Evolutionary conservation across 35 echinoderm and acorn worm species (phyloP).

Genomic region (Eucidaris tribuloides): DNA sequence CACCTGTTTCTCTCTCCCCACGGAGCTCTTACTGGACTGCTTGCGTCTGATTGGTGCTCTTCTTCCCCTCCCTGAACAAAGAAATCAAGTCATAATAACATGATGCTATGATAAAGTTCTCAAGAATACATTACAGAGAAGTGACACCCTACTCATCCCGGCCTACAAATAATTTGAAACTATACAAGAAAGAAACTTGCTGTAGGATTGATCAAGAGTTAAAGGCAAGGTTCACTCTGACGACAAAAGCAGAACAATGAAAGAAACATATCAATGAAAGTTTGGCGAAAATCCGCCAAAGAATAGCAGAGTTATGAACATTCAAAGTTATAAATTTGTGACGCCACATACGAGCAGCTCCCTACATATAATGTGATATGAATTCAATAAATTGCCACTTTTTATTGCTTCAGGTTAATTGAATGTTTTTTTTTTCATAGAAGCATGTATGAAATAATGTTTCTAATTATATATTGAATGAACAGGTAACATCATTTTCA

Average conservation of each 20-base stretch:
- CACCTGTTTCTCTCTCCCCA: constrained; percentile 39
- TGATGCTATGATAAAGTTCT: background rate
- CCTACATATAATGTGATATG: too few species aligned
- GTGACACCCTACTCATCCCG: background rate
- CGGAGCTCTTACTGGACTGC: constrained; percentile 27
- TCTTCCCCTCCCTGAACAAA: background rate
- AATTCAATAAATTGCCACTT: too few species aligned
- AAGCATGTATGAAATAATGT: too few species aligned
- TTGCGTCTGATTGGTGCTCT: background rate
- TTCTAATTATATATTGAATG: too few species aligned
- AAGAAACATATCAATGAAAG: too few species aligned
- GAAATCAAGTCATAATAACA: background rate
- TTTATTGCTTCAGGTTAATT: too few species aligned
- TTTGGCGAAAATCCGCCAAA: too few species aligned
- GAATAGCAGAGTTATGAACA: too few species aligned
- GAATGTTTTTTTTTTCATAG: too few species aligned
- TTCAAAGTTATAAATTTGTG: too few species aligned
- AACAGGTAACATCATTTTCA: too few species aligned
- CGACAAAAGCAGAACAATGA: background rate
- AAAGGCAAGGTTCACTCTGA: background rate
- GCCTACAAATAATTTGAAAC: background rate
- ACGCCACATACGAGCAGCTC: too few species aligned
- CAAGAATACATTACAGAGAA: background rate
- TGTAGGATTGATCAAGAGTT: background rate
- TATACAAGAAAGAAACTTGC: background rate